phyloP scores from a whole-genome alignment of 2,113 vertebrate genomes.

The Catagonus wagneri region DNA sequence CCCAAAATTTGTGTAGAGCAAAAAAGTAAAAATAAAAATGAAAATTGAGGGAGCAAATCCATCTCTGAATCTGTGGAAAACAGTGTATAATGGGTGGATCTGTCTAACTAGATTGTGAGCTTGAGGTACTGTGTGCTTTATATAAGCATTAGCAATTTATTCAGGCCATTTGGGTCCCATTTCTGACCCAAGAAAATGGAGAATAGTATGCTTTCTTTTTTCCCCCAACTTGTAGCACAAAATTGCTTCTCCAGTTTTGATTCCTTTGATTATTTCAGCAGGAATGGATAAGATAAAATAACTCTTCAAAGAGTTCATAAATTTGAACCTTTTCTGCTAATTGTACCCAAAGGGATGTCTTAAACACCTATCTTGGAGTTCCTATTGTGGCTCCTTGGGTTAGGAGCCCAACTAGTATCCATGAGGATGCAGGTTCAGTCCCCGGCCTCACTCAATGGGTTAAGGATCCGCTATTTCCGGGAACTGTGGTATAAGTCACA shows the following conservation, averaged over 20 bases:
- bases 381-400: no score
- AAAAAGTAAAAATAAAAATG: no score
- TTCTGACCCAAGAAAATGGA: constrained; percentile 7
- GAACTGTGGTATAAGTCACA: no score
- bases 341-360: not conserved
- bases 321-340: not conserved
- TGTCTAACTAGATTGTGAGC: not conserved
- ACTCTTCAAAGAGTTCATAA: not conserved
- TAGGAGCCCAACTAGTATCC: no score
- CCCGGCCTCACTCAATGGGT: no score
- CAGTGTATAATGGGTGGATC: not conserved
- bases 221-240: not conserved
- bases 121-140: not conserved
- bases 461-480: no score
- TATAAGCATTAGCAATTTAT: not conserved
- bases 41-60: not conserved
- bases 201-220: not conserved
- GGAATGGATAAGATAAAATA: constrained; percentile 26
- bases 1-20: not conserved
- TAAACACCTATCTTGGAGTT: not conserved
- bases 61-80: constrained; percentile 41
- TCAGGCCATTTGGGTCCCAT: not conserved
- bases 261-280: constrained; percentile 15
- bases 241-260: constrained; percentile 12
- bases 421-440: no score